Percentiles rank a stretch among this genome's conserved stretches.
These are phyloP conservation scores for Catostomus latipinnis DNA, from an alignment of 2,797 vertebrate species.

Conservation along the genomic window DNA sequence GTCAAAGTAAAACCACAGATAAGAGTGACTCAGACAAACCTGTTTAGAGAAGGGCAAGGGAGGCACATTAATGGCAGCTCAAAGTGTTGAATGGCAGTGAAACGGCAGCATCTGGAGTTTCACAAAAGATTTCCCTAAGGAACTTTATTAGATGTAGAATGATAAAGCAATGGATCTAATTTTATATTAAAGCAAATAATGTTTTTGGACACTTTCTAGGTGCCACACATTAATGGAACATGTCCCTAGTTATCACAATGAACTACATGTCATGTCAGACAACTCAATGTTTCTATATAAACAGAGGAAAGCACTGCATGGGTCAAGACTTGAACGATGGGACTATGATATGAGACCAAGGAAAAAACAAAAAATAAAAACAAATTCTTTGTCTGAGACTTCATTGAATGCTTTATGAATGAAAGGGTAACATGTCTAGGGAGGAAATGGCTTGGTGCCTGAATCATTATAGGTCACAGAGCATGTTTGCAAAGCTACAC, in stretches of 20 bases:
- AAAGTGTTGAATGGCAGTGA: no score
- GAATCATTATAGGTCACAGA: conserved; percentile 43
- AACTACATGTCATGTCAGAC: background rate
- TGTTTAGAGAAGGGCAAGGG: background rate
- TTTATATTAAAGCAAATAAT: no score
- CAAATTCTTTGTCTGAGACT: background rate
- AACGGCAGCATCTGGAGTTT: no score
- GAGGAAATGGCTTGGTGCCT: conserved; percentile 26
- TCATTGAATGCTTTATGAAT: background rate
- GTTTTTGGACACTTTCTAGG: no score
- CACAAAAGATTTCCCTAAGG: no score
- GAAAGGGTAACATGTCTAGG: conserved; percentile 16
- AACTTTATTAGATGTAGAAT: no score
- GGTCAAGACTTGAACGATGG: background rate
- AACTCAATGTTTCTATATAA: no score
- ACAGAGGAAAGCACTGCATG: background rate
- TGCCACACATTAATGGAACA: no score
- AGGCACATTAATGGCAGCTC: background rate
- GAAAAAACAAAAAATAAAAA: background rate
- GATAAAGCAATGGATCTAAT: no score
- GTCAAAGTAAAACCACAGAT: conserved; percentile 7
- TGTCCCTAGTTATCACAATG: background rate
- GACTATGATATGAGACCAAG: background rate
- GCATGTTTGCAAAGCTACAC: conserved; percentile 52
- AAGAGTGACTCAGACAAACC: background rate